Evolutionary conservation across 2,888 invertebrate genomes (phyloP).

Genomic region (Rhamnusium bicolor): DNA sequence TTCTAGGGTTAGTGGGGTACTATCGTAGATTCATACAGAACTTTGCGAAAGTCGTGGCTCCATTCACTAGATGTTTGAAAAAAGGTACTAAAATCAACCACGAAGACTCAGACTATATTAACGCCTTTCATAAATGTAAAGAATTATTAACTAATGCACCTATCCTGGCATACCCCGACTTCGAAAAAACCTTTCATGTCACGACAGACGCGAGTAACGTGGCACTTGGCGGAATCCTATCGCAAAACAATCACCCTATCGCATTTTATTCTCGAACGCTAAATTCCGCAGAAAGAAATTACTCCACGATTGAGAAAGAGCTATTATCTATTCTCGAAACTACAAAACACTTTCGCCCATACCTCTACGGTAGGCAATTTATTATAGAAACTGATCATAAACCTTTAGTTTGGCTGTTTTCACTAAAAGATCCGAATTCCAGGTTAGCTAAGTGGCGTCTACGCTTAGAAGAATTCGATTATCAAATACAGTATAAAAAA

Average conservation of each 20-base stretch:
- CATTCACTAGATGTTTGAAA: slow-evolving; percentile 42
- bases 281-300: slow-evolving; percentile 51
- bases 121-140: slow-evolving; percentile 50
- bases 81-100: slow-evolving; percentile 41
- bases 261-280: slow-evolving; percentile 48
- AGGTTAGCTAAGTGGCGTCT: too few species aligned
- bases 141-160: slow-evolving; percentile 51
- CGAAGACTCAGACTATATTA: slow-evolving; percentile 35
- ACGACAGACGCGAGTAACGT: slow-evolving; percentile 51
- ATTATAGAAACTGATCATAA: too few species aligned
- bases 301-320: slow-evolving; percentile 52
- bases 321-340: slow-evolving; percentile 48
- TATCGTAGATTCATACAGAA: too few species aligned
- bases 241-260: slow-evolving; percentile 49
- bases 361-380: too few species aligned
- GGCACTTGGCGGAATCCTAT: slow-evolving; percentile 48
- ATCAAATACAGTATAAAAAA: too few species aligned
- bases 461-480: too few species aligned
- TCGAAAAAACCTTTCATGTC: slow-evolving; percentile 47
- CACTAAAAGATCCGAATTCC: too few species aligned
- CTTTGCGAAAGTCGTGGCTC: slow-evolving; percentile 40
- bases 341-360: too few species aligned
- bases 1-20: too few species aligned
- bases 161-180: slow-evolving; percentile 51
- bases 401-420: too few species aligned